Conservation (phyloP, 2,797 vertebrate genomes). For the Phoebastria nigripes region DNA sequence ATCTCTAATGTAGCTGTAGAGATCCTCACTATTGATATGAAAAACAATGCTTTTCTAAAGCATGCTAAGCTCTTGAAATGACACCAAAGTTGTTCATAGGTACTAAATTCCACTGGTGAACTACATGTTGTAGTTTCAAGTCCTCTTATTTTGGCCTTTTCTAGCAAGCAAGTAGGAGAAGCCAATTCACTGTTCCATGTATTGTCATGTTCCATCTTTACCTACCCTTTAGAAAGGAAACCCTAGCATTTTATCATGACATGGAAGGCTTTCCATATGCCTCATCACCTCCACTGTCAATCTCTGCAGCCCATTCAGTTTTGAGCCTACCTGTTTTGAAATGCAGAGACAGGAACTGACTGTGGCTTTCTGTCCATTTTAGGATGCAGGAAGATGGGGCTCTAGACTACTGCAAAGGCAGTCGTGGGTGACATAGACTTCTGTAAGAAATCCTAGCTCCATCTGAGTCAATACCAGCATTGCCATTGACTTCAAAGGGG, state of each 20-base stretch:
- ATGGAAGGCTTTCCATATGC: neutral
- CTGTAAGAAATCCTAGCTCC: neutral
- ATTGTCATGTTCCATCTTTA: neutral
- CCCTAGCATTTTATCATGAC: neutral
- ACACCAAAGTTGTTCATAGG: neutral
- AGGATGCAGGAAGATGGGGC: neutral
- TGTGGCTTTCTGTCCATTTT: neutral
- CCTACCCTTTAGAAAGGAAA: neutral
- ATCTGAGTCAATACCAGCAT: neutral
- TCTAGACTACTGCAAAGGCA: neutral
- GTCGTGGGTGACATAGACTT: neutral
- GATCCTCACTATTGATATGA: neutral
- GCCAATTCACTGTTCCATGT: neutral
- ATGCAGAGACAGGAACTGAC: neutral
- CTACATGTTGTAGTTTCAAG: neutral
- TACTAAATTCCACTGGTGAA: neutral
- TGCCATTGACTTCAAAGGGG: neutral
- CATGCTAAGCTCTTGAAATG: neutral
- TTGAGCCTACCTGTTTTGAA: neutral
- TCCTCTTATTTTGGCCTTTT: neutral
- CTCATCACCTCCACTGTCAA: neutral
- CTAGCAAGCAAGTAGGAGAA: neutral
- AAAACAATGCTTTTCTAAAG: neutral
- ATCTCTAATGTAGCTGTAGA: neutral
- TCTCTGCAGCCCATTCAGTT: neutral